phyloP scores from a whole-genome alignment of 2,113 vertebrate genomes.

The Chelonoidis abingdonii region DNA sequence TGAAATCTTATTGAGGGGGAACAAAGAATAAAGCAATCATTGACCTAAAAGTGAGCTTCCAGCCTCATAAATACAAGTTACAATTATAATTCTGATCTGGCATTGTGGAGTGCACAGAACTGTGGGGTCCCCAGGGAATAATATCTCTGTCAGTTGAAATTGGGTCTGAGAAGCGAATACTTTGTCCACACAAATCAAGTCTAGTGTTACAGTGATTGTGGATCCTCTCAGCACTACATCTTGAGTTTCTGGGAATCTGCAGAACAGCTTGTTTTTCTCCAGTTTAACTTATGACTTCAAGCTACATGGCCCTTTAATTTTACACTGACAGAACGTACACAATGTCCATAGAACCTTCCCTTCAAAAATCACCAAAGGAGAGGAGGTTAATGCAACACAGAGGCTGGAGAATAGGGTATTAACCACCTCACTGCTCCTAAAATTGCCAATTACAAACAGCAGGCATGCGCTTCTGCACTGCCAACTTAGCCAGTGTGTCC shows the following conservation, averaged over 20 bases:
- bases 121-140: neutral
- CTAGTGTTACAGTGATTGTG: neutral
- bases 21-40: neutral
- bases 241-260: neutral
- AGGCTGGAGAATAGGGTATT: neutral
- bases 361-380: neutral
- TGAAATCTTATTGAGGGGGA: neutral
- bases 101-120: rapidly evolving
- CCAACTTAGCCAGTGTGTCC: neutral
- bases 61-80: neutral
- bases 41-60: neutral
- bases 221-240: neutral
- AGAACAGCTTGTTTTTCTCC: neutral
- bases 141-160: neutral
- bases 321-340: neutral
- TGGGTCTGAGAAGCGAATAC: neutral
- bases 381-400: neutral
- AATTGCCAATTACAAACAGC: neutral
- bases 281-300: neutral
- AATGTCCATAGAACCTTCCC: neutral
- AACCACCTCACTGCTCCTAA: neutral
- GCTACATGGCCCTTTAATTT: neutral
- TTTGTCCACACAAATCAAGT: neutral
- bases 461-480: neutral
- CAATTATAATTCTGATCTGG: neutral